Percentiles rank a stretch among this genome's conserved stretches.
Evolutionary conservation across 2,888 invertebrate genomes (phyloP).

Genomic region (Ornithoptera alexandrae): DNA sequence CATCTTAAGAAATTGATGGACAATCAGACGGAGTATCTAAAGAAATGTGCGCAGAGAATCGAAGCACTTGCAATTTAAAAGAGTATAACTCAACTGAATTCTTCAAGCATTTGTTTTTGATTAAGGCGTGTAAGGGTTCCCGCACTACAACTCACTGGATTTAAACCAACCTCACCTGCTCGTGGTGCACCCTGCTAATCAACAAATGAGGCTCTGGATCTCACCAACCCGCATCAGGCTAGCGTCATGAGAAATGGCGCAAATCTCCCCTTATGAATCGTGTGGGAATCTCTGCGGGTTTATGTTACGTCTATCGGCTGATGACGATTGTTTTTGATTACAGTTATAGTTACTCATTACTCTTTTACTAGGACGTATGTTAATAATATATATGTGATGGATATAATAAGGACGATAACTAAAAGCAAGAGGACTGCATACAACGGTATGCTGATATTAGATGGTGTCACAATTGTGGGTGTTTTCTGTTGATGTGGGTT

Average conservation of each 20-base stretch:
- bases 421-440: slow-evolving; percentile 29
- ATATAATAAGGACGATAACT: slow-evolving; percentile 31
- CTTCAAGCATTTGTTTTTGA: slow-evolving; percentile 31
- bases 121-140: too few species aligned
- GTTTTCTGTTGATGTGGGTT: slow-evolving; percentile 13
- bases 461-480: slow-evolving; percentile 26
- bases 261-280: too few species aligned
- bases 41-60: background rate
- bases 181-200: too few species aligned
- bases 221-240: too few species aligned
- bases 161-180: too few species aligned
- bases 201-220: too few species aligned
- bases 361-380: slow-evolving; percentile 42
- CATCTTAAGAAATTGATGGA: slow-evolving; percentile 29
- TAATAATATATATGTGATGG: slow-evolving; percentile 31
- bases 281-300: too few species aligned
- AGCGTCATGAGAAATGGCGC: too few species aligned
- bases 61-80: background rate
- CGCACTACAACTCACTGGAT: too few species aligned
- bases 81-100: slow-evolving; percentile 26
- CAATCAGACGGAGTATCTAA: background rate
- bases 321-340: background rate
- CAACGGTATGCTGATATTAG: slow-evolving; percentile 31
- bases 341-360: slow-evolving; percentile 42
- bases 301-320: too few species aligned